These are phyloP conservation scores for Tonatia bakeri DNA, from an alignment of 2,113 vertebrate species.

Conservation along the genomic window DNA sequence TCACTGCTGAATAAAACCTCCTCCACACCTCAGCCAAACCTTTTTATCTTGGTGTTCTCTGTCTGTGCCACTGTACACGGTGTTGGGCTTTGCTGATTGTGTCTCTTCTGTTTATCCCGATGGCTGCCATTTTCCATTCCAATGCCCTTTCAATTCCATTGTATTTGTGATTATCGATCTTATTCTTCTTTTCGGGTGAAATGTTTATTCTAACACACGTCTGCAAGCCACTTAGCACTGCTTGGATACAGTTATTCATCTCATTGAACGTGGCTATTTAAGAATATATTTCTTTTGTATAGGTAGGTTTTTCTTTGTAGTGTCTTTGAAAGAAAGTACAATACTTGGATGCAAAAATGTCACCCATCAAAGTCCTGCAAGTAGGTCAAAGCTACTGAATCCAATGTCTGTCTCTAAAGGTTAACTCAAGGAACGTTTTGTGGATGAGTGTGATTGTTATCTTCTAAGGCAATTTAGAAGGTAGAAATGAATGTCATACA, in stretches of 20 bases:
- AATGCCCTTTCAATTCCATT: constrained; percentile 10
- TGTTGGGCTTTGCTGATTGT: not conserved
- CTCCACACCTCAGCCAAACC: rapidly evolving
- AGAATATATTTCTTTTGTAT: not conserved
- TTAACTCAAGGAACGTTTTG: not conserved
- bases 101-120: not conserved
- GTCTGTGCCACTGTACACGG: not conserved
- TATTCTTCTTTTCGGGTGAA: not conserved
- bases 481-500: not conserved
- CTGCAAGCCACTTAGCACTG: not conserved
- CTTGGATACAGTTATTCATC: not conserved
- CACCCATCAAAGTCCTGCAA: not conserved
- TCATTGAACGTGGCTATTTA: not conserved
- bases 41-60: not conserved
- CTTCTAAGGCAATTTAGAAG: not conserved
- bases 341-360: not conserved
- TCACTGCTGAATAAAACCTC: not conserved
- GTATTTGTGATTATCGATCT: not conserved
- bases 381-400: not conserved
- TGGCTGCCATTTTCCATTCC: not conserved
- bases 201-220: constrained; percentile 17
- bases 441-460: not conserved
- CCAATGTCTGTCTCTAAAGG: not conserved
- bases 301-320: not conserved
- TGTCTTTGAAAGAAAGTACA: not conserved